Percentiles rank a stretch among this genome's conserved stretches.
These are phyloP conservation scores for Leucoraja erinaceus DNA, from an alignment of 2,113 vertebrate genomes.

Conservation along the genomic window DNA sequence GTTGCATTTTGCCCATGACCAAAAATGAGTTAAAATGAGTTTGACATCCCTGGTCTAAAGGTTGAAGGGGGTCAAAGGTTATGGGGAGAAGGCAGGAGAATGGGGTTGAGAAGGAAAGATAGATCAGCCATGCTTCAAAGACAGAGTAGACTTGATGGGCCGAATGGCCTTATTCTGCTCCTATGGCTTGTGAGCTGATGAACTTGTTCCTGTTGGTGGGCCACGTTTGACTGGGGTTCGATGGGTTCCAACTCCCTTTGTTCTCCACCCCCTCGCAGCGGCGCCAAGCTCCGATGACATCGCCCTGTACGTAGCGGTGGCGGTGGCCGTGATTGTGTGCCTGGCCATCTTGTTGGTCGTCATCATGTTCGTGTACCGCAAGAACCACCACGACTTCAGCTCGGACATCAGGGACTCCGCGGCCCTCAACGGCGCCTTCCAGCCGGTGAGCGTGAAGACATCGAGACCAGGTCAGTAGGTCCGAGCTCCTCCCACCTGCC, in stretches of 20 bases:
- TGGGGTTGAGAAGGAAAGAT: no score
- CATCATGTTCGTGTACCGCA: conserved; percentile 85
- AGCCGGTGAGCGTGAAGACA: conserved; percentile 89
- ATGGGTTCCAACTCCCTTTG: conserved; percentile 39
- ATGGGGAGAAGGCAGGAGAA: no score
- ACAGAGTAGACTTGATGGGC: no score
- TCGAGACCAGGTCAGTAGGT: conserved; percentile 78
- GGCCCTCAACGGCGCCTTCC: conserved; percentile 83
- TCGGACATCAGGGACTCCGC: conserved; percentile 89
- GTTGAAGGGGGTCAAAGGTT: no score
- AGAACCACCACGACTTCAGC: conserved; percentile 88
- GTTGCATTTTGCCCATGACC: no score
- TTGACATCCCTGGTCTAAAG: no score
- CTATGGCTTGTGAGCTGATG: no score
- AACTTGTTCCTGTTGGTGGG: neutral
- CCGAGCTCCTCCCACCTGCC: no score
- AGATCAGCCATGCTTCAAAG: no score
- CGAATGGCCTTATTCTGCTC: no score
- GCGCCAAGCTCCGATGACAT: conserved; percentile 83
- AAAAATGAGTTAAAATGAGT: no score
- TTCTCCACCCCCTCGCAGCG: conserved; percentile 53
- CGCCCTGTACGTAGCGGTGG: conserved; percentile 81
- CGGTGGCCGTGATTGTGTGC: conserved; percentile 86
- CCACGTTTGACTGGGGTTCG: no score
- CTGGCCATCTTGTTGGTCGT: conserved; percentile 81